phyloP scores from a whole-genome alignment of 1,140 invertebrate genomes.

The Diorhabda carinulata region DNA sequence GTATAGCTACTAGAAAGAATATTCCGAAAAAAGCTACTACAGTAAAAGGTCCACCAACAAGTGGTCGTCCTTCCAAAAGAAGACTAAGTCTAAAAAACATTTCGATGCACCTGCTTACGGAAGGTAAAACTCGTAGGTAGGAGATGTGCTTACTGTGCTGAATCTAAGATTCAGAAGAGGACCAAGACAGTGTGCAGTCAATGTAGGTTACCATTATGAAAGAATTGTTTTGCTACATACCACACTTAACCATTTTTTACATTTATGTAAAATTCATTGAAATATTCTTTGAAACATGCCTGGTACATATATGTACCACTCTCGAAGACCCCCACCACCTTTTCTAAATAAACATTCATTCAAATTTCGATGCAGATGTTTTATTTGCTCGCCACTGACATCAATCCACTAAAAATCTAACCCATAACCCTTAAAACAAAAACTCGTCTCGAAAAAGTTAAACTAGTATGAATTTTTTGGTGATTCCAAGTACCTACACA shows the following conservation, averaged over 20 bases:
- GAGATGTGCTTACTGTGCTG: not conserved
- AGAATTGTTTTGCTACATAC: not conserved
- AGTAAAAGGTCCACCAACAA: not conserved
- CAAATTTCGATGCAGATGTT: not conserved
- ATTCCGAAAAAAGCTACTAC: constrained; percentile 21
- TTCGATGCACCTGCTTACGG: not conserved
- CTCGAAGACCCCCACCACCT: constrained; percentile 5
- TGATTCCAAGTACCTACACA: too few species aligned
- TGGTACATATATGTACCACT: constrained; percentile 28
- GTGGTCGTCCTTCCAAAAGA: not conserved
- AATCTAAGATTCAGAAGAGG: not conserved
- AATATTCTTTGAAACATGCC: constrained; percentile 14
- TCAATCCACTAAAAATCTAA: too few species aligned
- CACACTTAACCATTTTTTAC: not conserved
- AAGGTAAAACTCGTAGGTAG: not conserved
- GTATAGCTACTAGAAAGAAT: constrained; percentile 25
- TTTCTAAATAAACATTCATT: not conserved
- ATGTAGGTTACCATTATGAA: not conserved
- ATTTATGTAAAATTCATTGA: not conserved
- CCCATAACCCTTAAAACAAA: too few species aligned
- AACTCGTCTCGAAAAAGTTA: too few species aligned
- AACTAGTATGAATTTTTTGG: too few species aligned
- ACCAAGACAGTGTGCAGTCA: not conserved
- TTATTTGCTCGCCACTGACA: too few species aligned
- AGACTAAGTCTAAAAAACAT: not conserved